Conservation (phyloP, 2,797 vertebrate species). For the Oceanodroma leucorhoa region DNA sequence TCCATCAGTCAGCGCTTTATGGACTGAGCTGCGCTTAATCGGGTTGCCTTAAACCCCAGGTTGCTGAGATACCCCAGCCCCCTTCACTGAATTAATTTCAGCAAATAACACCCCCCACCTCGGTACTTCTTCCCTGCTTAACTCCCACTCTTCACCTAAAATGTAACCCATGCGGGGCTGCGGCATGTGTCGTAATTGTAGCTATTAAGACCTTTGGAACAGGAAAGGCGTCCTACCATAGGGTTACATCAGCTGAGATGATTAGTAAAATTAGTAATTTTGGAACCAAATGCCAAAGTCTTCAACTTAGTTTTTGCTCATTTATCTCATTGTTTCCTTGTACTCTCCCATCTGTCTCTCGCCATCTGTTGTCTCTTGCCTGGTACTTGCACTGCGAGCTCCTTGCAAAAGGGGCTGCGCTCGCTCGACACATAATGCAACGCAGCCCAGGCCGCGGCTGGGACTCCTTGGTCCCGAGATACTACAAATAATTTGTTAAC, state of each 20-base stretch:
- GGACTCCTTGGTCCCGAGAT: background rate
- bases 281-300: background rate
- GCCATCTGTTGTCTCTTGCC: conserved; percentile 44
- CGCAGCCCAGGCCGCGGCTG: accelerated
- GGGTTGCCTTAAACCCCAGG: background rate
- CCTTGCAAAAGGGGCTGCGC: background rate
- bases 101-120: background rate
- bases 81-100: background rate
- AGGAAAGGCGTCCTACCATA: background rate
- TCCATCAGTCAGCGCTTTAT: background rate
- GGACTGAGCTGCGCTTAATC: background rate
- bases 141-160: background rate
- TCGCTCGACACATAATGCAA: accelerated
- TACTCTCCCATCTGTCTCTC: conserved; percentile 31
- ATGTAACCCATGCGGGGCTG: background rate
- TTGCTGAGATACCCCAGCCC: background rate
- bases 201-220: background rate
- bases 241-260: background rate
- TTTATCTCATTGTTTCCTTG: conserved; percentile 52
- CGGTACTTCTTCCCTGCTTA: background rate
- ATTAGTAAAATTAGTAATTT: background rate
- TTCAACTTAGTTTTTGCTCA: conserved; percentile 44
- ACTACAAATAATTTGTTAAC: background rate
- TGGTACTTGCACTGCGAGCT: background rate
- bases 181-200: background rate